These are phyloP conservation scores for Megaceryle alcyon DNA, from an alignment of 2,797 vertebrate genomes.

Conservation along the genomic window DNA sequence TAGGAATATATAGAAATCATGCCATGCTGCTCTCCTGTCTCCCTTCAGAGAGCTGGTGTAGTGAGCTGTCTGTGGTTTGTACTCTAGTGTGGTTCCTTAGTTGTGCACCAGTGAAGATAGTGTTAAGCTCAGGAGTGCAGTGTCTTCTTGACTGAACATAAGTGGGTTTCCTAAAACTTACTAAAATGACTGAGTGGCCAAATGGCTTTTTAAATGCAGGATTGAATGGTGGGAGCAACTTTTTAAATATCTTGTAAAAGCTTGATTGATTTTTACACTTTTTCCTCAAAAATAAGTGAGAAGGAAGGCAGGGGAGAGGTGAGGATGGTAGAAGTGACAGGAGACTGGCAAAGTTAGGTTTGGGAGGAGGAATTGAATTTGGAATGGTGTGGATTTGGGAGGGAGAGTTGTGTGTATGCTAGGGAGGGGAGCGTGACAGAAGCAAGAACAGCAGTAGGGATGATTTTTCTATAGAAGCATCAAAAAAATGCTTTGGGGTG, in stretches of 20 bases:
- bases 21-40: not conserved
- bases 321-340: not conserved
- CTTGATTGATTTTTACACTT: not conserved
- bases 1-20: not conserved
- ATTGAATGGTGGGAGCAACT: not conserved
- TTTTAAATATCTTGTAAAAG: not conserved
- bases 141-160: not conserved
- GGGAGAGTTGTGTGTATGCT: not conserved
- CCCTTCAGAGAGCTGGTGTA: not conserved
- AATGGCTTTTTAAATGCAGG: not conserved
- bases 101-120: not conserved
- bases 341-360: not conserved
- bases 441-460: not conserved
- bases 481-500: not conserved
- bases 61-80: not conserved
- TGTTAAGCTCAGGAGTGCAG: not conserved
- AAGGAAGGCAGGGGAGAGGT: not conserved
- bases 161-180: not conserved
- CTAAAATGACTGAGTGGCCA: not conserved
- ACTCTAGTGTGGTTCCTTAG: not conserved
- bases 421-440: not conserved
- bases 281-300: not conserved
- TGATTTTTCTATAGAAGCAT: not conserved
- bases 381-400: not conserved
- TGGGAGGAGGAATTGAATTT: not conserved